Conservation (phyloP, 2,113 vertebrate species). For the Ascaphus truei region DNA sequence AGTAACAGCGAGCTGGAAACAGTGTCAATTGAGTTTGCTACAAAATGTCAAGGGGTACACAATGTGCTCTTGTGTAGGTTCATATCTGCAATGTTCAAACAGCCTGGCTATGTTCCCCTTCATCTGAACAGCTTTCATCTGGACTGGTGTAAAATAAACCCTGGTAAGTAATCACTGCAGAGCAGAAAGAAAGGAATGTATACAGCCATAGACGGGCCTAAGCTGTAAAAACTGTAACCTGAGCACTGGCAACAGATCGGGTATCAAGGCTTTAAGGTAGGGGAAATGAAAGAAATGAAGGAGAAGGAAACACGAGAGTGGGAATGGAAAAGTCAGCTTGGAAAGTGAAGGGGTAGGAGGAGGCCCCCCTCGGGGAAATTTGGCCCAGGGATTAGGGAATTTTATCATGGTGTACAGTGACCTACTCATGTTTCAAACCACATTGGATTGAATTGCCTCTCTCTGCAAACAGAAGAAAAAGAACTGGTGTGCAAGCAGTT, state of each 20-base stretch:
- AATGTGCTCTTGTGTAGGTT: slow-evolving; percentile 92
- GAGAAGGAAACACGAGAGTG: slow-evolving; percentile 65
- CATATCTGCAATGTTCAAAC: slow-evolving; percentile 79
- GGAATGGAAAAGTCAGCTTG: slow-evolving; percentile 87
- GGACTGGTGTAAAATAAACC: slow-evolving; percentile 94
- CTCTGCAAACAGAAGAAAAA: slow-evolving; percentile 81
- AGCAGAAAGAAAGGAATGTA: slow-evolving; percentile 97
- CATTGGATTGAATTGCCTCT: slow-evolving; percentile 80
- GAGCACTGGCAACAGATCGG: slow-evolving; percentile 82
- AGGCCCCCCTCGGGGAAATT: slow-evolving; percentile 87
- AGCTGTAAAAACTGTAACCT: slow-evolving; percentile 99
- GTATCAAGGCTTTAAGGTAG: slow-evolving; percentile 98
- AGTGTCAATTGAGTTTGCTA: slow-evolving; percentile 37
- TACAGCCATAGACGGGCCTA: slow-evolving; percentile 90
- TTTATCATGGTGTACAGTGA: slow-evolving; percentile 98
- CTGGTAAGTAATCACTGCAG: slow-evolving; percentile 89
- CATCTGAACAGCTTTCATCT: slow-evolving; percentile 92
- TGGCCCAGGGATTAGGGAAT: slow-evolving; percentile 94
- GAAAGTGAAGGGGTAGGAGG: slow-evolving; percentile 76
- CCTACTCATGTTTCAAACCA: slow-evolving; percentile 92
- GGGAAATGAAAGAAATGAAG: slow-evolving; percentile 89
- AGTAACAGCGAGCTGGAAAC: slow-evolving; percentile 41
- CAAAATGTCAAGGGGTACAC: slow-evolving; percentile 68
- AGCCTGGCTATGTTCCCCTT: slow-evolving; percentile 91
- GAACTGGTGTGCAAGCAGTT: slow-evolving; percentile 66